Base-by-base conservation (phyloP, 2,113 vertebrate species). In the Dasypus novemcinctus region DNA sequence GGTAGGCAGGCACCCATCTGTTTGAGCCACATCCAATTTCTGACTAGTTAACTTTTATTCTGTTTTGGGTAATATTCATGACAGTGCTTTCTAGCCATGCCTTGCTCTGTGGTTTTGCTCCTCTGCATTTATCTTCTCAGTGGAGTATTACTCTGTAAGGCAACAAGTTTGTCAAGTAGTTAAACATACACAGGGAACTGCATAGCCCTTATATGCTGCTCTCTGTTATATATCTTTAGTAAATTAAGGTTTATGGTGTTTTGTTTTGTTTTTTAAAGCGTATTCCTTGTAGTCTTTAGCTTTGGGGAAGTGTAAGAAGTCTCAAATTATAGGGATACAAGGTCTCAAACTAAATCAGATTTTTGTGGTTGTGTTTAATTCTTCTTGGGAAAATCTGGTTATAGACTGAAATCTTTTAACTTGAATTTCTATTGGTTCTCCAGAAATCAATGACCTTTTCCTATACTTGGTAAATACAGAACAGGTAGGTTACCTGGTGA, bases 101-200 rank as follows among this genome's bases (percentile, higher is more conserved):
- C 74, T 89, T 95, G 29, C n/a, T 88, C 31, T 81, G 31, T 74
- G 75, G 83, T 87, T 91, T 90, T 91, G 29, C 71, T 93, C 92
- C 94, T 95, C 36, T 57, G 25, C 72, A 18, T 81, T 14, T 78
- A 52, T 86, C 21, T 66, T 46, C 68, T 91, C 29, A 86, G 31
- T 75, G 2, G 10, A 85, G 7, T 87, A 83, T 84, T 94, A 90
- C 75, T 68, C 78, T 94, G 5, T 90, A 96, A 95, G 93, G 69
- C 84, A 82, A 89, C 49, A 95, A 95, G 74, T 90, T 93, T 91
- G 46, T 95, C 84, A 90, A n/a, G 87, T 95, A 93, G 91, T 82
- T 72, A 29, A 36, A 41, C 90, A 13, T 79, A 20, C 57, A n/a
- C 84, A 78, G 74, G 33, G 31, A 78, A 33, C 75, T 92, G 75